A percentile compares a stretch with the other conserved stretches of the same genome.
These are phyloP conservation scores for Abrostola triplasia DNA, from an alignment of 2,888 invertebrate genomes.

Conservation along the genomic window DNA sequence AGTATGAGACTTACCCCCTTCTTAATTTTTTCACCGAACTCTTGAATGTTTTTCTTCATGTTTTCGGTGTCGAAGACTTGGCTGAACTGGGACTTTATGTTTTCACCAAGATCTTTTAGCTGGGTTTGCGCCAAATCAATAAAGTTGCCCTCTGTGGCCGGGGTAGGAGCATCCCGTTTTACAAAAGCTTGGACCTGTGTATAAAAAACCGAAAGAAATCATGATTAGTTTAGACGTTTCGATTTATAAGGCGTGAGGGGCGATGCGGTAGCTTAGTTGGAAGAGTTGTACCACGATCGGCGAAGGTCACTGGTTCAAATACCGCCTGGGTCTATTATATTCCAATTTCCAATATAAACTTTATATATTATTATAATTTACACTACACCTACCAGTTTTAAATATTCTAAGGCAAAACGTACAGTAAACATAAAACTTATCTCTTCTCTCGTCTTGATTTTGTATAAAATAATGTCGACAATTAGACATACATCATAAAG, in stretches of 20 bases:
- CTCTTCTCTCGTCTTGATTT: no score
- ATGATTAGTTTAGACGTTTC: neutral
- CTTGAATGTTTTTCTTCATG: constrained; percentile 37
- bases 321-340: no score
- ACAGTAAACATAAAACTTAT: no score
- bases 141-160: constrained; percentile 16
- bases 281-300: no score
- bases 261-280: no score
- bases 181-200: neutral
- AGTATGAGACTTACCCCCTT: constrained; percentile 26
- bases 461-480: no score
- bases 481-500: no score
- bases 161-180: neutral
- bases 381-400: no score
- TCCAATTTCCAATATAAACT: no score
- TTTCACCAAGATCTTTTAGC: constrained; percentile 26
- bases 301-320: no score
- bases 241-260: neutral
- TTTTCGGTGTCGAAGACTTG: constrained; percentile 38
- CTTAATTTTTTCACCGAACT: constrained; percentile 31
- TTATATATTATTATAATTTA: no score
- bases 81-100: constrained; percentile 28
- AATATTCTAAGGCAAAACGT: no score
- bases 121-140: constrained; percentile 31
- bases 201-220: neutral